Evolutionary conservation across 53 echinoderm and acorn worm genomes (phyloP).

Genomic region (Luidia sarsii): DNA sequence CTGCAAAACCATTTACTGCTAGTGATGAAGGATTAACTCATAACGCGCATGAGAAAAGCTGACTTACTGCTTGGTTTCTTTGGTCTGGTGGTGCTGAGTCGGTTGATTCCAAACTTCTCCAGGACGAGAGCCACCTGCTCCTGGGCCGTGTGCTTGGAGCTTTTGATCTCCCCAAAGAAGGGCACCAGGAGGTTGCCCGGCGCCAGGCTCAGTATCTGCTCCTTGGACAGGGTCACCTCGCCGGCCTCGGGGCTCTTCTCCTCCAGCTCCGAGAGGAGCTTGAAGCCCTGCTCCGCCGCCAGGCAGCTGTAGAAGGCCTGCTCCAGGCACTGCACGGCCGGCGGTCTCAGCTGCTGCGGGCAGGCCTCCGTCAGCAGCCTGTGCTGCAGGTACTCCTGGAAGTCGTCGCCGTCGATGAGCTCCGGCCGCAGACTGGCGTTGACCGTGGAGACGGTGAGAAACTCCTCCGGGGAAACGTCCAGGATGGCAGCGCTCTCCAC

Average conservation of each 20-base stretch:
- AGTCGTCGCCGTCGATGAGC: conserved; percentile 58
- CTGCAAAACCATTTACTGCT: no score
- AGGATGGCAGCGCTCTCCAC: conserved; percentile 67
- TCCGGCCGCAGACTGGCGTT: conserved; percentile 68
- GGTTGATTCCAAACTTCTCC: conserved; percentile 73
- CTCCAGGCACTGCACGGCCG: conserved; percentile 52
- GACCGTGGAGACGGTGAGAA: conserved; percentile 72
- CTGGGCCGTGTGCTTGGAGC: conserved; percentile 68
- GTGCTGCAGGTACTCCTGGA: conserved; percentile 69
- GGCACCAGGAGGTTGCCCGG: conserved; percentile 81
- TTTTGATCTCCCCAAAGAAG: conserved; percentile 65
- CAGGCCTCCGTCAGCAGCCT: conserved; percentile 61
- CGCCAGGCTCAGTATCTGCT: conserved; percentile 73
- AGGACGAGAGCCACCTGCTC: conserved; percentile 75
- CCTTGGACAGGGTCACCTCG: conserved; percentile 69
- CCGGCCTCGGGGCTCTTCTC: conserved; percentile 50
- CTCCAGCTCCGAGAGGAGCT: conserved; percentile 53
- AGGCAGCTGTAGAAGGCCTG: conserved; percentile 80
- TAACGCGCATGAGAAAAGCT: no score
- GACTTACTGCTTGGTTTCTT: conserved; percentile 64
- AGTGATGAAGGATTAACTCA: no score
- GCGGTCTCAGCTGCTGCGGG: conserved; percentile 34
- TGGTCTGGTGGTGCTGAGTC: conserved; percentile 51
- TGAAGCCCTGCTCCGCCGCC: conserved; percentile 63
- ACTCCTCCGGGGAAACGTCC: conserved; percentile 75